These are phyloP conservation scores for Plotosus lineatus DNA, from an alignment of 2,113 vertebrate species.

Conservation along the genomic window DNA sequence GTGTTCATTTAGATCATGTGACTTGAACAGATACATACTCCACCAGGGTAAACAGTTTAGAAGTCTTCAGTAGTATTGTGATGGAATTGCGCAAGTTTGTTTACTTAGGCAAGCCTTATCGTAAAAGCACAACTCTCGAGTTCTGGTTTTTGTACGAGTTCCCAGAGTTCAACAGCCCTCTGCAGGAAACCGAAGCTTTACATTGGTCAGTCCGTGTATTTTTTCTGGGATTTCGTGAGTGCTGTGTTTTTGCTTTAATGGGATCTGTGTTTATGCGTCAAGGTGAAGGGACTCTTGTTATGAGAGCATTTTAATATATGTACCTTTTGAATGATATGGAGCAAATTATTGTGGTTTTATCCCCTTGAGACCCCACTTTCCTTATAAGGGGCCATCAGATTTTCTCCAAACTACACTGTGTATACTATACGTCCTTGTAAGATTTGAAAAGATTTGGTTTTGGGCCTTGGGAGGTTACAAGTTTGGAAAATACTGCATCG, in stretches of 20 bases:
- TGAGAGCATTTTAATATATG: background rate
- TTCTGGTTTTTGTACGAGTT: conserved; percentile 32
- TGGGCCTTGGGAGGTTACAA: too few species aligned
- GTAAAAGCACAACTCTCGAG: background rate
- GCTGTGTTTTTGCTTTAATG: conserved; percentile 10
- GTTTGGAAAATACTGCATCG: too few species aligned
- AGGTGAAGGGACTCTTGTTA: background rate
- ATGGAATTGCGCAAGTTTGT: conserved; percentile 22
- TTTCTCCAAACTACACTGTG: too few species aligned
- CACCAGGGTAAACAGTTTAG: background rate
- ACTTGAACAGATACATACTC: background rate
- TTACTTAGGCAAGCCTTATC: conserved; percentile 20
- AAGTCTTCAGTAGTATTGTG: background rate
- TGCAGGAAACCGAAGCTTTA: conserved; percentile 30
- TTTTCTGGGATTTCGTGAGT: background rate
- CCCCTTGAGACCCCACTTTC: too few species aligned
- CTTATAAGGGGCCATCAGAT: too few species aligned
- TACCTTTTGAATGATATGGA: background rate
- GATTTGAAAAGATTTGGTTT: too few species aligned
- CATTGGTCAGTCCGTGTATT: background rate
- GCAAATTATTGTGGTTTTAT: background rate
- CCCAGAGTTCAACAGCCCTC: conserved; percentile 18
- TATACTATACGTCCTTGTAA: too few species aligned
- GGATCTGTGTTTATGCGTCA: conserved; percentile 5
- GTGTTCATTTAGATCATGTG: background rate